Evolutionary conservation across 2,113 vertebrate species (phyloP).

Genomic region (Lasiurus borealis): DNA sequence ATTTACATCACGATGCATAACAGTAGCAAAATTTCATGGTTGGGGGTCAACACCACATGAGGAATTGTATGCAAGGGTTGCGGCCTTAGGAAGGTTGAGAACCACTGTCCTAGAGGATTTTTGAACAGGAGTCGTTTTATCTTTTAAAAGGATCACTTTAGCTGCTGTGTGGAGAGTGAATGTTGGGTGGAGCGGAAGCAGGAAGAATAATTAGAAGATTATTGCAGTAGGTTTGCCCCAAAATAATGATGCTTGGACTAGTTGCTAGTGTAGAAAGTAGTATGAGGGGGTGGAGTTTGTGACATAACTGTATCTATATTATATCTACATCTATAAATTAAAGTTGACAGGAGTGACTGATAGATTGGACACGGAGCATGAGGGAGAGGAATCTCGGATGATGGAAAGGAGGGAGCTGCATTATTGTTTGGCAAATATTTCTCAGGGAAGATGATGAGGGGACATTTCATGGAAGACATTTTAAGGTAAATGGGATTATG

Average conservation of each 20-base stretch:
- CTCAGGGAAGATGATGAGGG: constrained; percentile 2
- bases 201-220: neutral
- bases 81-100: too few species aligned
- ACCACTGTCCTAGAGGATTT: neutral
- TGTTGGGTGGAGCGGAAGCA: neutral
- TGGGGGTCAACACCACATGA: too few species aligned
- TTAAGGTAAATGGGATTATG: neutral
- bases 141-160: constrained; percentile 1
- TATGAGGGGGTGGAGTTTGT: neutral
- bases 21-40: too few species aligned
- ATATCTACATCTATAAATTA: neutral
- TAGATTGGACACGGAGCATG: neutral
- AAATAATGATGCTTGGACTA: neutral
- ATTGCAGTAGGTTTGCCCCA: neutral
- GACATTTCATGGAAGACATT: neutral
- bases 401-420: neutral
- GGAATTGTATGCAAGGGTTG: too few species aligned
- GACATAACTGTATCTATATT: neutral
- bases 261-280: neutral
- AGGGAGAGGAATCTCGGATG: neutral
- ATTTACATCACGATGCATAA: too few species aligned
- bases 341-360: neutral
- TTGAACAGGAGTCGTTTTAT: constrained; percentile 2
- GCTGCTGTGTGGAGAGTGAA: neutral
- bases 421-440: neutral